phyloP scores from a whole-genome alignment of 2,888 invertebrate genomes.

The Pseudoips prasinana region DNA sequence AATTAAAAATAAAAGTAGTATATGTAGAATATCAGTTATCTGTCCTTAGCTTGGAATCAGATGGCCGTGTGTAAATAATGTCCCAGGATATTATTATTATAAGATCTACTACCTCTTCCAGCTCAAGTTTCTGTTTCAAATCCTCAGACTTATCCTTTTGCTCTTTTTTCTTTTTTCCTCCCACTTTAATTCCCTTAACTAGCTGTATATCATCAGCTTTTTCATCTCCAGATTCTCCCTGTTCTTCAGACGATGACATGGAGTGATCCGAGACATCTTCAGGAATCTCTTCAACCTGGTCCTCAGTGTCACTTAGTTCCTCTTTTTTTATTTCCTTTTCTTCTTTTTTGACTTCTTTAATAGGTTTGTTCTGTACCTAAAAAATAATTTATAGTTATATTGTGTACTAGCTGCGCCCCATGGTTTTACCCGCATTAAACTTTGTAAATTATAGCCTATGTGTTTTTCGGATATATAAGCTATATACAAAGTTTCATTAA shows the following conservation, averaged over 20 bases:
- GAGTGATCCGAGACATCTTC: constrained; percentile 28
- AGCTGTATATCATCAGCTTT: constrained; percentile 53
- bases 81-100: too few relatives aligned
- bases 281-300: constrained; percentile 43
- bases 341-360: constrained; percentile 34
- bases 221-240: constrained; percentile 15
- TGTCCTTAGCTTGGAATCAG: too few relatives aligned
- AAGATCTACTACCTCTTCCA: constrained; percentile 73
- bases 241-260: constrained; percentile 24
- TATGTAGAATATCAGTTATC: too few relatives aligned
- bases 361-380: constrained; percentile 6
- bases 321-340: constrained; percentile 43
- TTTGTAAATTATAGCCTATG: too few relatives aligned
- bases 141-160: constrained; percentile 68
- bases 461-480: too few relatives aligned
- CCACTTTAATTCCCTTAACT: constrained; percentile 66
- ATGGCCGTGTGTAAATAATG: too few relatives aligned
- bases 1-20: too few relatives aligned
- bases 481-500: too few relatives aligned
- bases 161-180: constrained; percentile 64
- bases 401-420: too few relatives aligned
- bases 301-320: constrained; percentile 41
- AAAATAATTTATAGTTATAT: too few relatives aligned
- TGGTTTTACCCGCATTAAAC: too few relatives aligned
- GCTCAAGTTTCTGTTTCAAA: constrained; percentile 72